These are phyloP conservation scores for Odocoileus virginianus DNA, from an alignment of 2,113 vertebrate species.

Conservation along the genomic window DNA sequence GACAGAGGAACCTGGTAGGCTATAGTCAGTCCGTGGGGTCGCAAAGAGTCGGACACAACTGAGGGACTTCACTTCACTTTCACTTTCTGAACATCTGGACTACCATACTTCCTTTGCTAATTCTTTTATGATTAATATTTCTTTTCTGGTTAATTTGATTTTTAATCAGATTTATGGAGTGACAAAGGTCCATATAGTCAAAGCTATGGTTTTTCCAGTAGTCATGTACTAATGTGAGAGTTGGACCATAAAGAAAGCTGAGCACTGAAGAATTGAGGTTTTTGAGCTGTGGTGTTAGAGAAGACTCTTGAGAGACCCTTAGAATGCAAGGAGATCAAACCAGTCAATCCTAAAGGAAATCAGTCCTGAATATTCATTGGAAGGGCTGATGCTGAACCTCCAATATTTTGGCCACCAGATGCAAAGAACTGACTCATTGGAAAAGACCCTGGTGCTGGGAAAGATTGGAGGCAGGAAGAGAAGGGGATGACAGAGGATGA, in stretches of 20 bases:
- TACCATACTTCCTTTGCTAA: neutral
- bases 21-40: too few relatives aligned
- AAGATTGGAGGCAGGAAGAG: neutral
- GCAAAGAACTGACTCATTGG: neutral
- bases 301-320: neutral
- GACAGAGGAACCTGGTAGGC: too few relatives aligned
- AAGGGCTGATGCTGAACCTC: neutral
- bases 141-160: neutral
- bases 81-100: neutral
- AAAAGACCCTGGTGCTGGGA: neutral
- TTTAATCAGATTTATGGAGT: neutral
- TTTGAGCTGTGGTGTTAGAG: neutral
- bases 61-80: too few relatives aligned
- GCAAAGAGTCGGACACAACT: too few relatives aligned
- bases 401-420: neutral
- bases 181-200: neutral
- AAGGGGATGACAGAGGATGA: neutral
- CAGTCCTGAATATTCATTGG: neutral
- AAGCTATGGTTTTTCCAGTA: neutral
- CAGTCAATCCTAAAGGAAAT: neutral
- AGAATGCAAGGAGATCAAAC: neutral
- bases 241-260: neutral
- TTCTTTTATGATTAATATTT: neutral
- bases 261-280: neutral
- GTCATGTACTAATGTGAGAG: neutral